Percentiles rank a stretch among this genome's conserved stretches.
Conservation (phyloP, 2,888 invertebrate genomes). For the Drosophila mercatorum region DNA sequence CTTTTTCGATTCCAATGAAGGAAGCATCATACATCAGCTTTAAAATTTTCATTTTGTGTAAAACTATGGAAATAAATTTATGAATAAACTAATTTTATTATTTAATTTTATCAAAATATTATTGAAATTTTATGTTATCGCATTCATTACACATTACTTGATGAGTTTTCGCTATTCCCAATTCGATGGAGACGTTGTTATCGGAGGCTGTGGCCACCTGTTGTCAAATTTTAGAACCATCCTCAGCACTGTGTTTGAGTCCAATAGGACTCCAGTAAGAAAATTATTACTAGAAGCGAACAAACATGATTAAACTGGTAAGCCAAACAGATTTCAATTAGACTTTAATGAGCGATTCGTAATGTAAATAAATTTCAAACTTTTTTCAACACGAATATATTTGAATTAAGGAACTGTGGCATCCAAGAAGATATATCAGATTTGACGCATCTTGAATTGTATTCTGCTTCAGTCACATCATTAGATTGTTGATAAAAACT, state of each 20-base stretch:
- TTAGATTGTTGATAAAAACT: slow-evolving; percentile 37
- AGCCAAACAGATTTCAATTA: not conserved
- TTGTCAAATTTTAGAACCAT: not conserved
- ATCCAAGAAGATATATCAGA: slow-evolving; percentile 27
- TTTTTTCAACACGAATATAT: not conserved
- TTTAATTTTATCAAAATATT: too few species aligned
- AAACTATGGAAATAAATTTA: too few species aligned
- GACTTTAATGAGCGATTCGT: too few species aligned
- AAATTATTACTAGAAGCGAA: not conserved
- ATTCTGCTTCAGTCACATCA: slow-evolving; percentile 25
- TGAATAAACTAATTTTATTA: too few species aligned
- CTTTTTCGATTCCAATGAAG: too few species aligned
- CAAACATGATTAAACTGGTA: too few species aligned
- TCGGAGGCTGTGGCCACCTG: not conserved
- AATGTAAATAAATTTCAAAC: too few species aligned
- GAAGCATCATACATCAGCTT: too few species aligned
- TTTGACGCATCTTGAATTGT: slow-evolving; percentile 24
- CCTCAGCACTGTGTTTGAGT: too few species aligned
- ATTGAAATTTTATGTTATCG: too few species aligned
- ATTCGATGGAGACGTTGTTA: not conserved
- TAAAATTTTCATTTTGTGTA: too few species aligned
- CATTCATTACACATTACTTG: not conserved
- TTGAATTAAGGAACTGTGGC: not conserved
- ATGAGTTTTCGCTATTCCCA: not conserved
- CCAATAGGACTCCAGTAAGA: not conserved